phyloP scores from a whole-genome alignment of 2,797 vertebrate species.

The Eurystomus glaucurus region DNA sequence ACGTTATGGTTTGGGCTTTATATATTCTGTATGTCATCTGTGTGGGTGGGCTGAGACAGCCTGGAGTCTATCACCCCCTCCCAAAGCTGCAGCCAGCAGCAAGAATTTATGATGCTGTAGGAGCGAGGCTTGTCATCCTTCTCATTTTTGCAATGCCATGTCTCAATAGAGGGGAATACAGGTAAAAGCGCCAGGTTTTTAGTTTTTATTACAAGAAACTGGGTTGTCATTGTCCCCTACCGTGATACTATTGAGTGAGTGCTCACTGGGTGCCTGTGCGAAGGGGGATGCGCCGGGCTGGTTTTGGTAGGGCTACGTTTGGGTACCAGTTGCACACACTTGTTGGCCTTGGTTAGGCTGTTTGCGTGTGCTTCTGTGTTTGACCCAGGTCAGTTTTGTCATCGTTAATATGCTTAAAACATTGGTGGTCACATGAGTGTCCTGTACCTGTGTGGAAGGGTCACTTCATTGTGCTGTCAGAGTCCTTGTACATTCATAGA shows the following conservation, averaged over 20 bases:
- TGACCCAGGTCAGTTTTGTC: not conserved
- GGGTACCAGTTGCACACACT: fast-evolving
- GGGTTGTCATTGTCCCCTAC: not conserved
- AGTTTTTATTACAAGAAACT: not conserved
- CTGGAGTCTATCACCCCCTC: not conserved
- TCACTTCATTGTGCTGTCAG: not conserved
- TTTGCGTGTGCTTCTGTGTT: not conserved
- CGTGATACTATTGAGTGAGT: fast-evolving
- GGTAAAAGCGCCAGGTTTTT: not conserved
- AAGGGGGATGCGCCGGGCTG: fast-evolving
- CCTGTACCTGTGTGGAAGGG: not conserved
- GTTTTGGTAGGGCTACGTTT: not conserved
- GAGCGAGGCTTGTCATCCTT: not conserved
- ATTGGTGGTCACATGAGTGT: not conserved
- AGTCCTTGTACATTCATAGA: fast-evolving
- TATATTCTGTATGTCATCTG: not conserved
- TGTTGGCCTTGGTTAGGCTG: not conserved
- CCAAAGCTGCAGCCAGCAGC: not conserved
- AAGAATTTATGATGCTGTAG: not conserved
- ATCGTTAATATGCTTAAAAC: not conserved
- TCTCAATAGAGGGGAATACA: not conserved
- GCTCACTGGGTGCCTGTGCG: not conserved
- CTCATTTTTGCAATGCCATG: not conserved
- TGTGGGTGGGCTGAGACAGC: not conserved
- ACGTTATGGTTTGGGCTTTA: not conserved